phyloP scores from a whole-genome alignment of 1,140 invertebrate species.

The Vanessa tameamea region DNA sequence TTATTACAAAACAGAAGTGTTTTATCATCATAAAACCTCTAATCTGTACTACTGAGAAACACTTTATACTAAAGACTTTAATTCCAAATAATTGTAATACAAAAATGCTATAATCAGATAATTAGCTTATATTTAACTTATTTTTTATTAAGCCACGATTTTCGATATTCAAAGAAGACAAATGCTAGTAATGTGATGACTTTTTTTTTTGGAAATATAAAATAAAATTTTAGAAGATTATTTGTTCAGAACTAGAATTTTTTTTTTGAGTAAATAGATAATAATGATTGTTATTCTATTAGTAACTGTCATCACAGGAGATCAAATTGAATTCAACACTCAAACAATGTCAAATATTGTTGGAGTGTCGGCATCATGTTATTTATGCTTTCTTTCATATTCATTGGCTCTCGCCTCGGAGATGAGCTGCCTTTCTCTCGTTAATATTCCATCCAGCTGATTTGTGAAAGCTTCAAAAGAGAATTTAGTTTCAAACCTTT shows the following conservation, averaged over 20 bases:
- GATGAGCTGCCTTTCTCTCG: constrained; percentile 68
- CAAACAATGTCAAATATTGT: constrained; percentile 78
- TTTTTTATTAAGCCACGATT: too few relatives aligned
- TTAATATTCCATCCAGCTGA: constrained; percentile 84
- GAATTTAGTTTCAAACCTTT: constrained; percentile 88
- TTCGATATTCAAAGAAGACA: too few relatives aligned
- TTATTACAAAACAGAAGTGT: too few relatives aligned
- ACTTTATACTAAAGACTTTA: too few relatives aligned
- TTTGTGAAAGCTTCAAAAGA: constrained; percentile 89
- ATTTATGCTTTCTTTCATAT: constrained; percentile 70
- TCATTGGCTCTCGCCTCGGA: constrained; percentile 68
- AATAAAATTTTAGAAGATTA: neutral
- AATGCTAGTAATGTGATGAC: too few relatives aligned
- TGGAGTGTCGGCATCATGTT: constrained; percentile 66
- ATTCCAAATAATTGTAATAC: too few relatives aligned
- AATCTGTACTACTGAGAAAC: too few relatives aligned
- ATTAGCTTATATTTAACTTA: too few relatives aligned
- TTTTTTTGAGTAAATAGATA: neutral
- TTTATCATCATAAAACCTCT: too few relatives aligned
- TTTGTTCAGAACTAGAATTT: neutral
- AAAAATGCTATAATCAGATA: too few relatives aligned
- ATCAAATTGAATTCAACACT: constrained; percentile 33
- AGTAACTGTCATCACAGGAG: constrained; percentile 5
- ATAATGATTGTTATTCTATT: neutral
- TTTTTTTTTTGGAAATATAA: too few relatives aligned